Evolutionary conservation across 2,797 vertebrate species (phyloP).

Genomic region (Chiloscyllium punctatum): DNA sequence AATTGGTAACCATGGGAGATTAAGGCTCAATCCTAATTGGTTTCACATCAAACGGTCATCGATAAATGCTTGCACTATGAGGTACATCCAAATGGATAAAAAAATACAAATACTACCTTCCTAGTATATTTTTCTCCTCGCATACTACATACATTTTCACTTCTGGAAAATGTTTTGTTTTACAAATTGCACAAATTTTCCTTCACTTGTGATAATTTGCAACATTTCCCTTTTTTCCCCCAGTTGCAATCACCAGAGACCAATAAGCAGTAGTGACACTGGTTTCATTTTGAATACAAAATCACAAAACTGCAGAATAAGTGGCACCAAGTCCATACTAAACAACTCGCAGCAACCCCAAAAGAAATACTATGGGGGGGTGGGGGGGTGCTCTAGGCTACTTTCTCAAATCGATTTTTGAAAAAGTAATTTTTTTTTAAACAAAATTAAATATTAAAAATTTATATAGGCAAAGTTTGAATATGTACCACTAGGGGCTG

Average conservation of each 20-base stretch:
- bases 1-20: neutral
- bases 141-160: neutral
- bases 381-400: neutral
- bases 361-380: neutral
- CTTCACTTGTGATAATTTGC: neutral
- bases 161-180: neutral
- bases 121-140: neutral
- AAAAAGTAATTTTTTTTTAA: neutral
- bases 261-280: neutral
- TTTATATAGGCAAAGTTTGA: neutral
- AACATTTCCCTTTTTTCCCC: neutral
- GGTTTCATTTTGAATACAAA: neutral
- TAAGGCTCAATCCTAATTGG: neutral
- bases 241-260: neutral
- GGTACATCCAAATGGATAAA: neutral
- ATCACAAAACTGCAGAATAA: neutral
- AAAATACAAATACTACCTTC: neutral
- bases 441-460: neutral
- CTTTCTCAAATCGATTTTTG: neutral
- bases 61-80: neutral
- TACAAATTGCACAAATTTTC: neutral
- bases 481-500: neutral
- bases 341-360: neutral
- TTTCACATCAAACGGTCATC: neutral
- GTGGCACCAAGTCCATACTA: neutral